Evolutionary conservation across 2,113 vertebrate genomes (phyloP).

Genomic region (Amblyopsis rosae): DNA sequence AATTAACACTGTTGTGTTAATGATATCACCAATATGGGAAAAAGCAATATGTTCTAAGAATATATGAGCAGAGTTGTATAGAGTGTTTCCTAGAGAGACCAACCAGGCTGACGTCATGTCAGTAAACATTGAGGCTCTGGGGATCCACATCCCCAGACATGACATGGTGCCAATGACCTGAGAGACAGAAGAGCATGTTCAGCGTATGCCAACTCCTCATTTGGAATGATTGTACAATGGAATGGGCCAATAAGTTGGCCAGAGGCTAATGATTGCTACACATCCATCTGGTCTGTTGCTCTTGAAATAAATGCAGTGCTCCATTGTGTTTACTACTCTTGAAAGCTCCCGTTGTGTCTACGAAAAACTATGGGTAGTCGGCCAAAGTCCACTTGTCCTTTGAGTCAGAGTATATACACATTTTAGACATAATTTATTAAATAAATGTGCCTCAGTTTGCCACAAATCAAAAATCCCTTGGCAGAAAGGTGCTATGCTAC

Average conservation of each 20-base stretch:
- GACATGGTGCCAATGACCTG: conserved; percentile 84
- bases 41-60: neutral
- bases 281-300: neutral
- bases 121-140: conserved; percentile 84
- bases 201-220: conserved; percentile 4
- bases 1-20: too few relatives aligned
- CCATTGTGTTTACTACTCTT: neutral
- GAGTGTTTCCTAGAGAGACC: conserved; percentile 42
- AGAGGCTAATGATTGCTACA: neutral
- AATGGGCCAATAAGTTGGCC: neutral
- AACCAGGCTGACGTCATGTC: conserved; percentile 85
- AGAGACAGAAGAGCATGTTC: conserved; percentile 1
- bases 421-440: too few relatives aligned
- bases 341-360: neutral
- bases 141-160: conserved; percentile 89
- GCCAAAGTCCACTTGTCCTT: neutral
- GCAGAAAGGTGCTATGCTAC: too few relatives aligned
- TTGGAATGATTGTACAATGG: neutral
- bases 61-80: neutral
- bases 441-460: too few relatives aligned
- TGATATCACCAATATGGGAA: neutral
- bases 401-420: neutral
- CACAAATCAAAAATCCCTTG: too few relatives aligned
- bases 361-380: too few relatives aligned
- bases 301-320: neutral